Base-by-base conservation (phyloP, 2,797 vertebrate genomes). In the Gallirallus australis region DNA sequence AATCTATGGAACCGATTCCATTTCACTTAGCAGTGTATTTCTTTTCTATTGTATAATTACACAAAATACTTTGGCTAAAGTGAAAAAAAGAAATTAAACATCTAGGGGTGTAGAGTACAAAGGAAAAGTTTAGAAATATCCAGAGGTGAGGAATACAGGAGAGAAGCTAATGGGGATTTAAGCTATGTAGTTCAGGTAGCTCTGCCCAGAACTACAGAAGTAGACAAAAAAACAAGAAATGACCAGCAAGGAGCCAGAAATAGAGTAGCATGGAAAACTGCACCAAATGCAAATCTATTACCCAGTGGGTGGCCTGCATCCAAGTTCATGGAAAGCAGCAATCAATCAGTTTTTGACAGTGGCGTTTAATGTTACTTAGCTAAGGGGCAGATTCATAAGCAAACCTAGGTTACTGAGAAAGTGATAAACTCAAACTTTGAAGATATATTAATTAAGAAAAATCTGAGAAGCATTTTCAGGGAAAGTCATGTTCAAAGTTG, bases 281-380 rank as follows among this genome's bases (percentile, higher is more conserved):
- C 33, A 81, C n/a, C 87, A 83, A 75, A 88, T 14, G 24, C 37
- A 76, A 30, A 89, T 35, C 70, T 73, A 33, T 73, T 52, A 81
- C 70, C 83, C 40, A 72, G 15, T 82, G 50, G 56, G 81, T 94
- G 81, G 71, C 53, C 75, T 84, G 54, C 48, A 59, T 56, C 56
- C 75, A 85, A 33, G 64, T 87, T 75, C 82, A 84, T 42, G 82
- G 89, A 92, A 94, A 89, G 56, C 15, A 5, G 86, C 28, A 84
- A 82, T 86, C 86, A 39, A 61, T 86, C 77, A 84, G 33, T 30
- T 93, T 93, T 71, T 85, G 86, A 85, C 71, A 87, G 45, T 2
- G 0, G 54, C 0, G 0, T 56, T 94, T 82, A 73, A 42, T 24
- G 84, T 66, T 89, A 70, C 79, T 77, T 42, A 65, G 45, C 33